Base-by-base conservation (phyloP, 2,797 vertebrate species). In the Octomys mimax region DNA sequence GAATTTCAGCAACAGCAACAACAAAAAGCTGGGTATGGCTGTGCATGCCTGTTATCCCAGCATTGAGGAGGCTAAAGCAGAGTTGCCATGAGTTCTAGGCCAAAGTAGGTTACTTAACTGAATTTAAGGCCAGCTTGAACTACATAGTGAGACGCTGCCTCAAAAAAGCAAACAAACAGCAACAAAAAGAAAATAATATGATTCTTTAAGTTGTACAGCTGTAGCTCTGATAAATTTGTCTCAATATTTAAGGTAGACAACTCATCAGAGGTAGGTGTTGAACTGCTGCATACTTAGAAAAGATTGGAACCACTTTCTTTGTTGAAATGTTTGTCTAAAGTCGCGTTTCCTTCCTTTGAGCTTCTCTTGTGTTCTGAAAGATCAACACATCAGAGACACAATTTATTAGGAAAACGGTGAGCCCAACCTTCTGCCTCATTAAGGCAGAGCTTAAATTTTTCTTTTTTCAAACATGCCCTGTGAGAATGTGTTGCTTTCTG, bases 281-380 rank as follows among this genome's bases (percentile, higher is more conserved):
- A 71, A 36, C 16, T 75, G 14, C 75, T 59, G 52, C 73, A 21
- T 8, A 8, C 24, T 70, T 13, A 62, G n/a, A 54, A 92, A 89
- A 94, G 42, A 0, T 26, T 73, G 7, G 26, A 82, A 13, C 4
- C 10, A 10, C 26, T 75, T 81, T 92, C n/a, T 21, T 61, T 66
- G 18, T 36, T 75, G 78, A 59, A 24, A 4, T n/a, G 1, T 85
- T 79, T 79, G 5, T 78, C 4, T 11, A 57, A 77, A 83, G 39
- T 31, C 28, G 4, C 26, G 3, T 81, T 95, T 66, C 73, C 42
- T 33, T 82, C 6, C 42, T 82, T 22, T 87, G 36, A 95, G 92
- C 54, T 95, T 61, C 78, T 28, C 95, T 98, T 97, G 86, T 64
- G 87, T 96, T 97, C 87, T 77, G 49, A 97, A 87, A 22, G 33